phyloP scores from a whole-genome alignment of 2,888 invertebrate species.

The Plagodis pulveraria region DNA sequence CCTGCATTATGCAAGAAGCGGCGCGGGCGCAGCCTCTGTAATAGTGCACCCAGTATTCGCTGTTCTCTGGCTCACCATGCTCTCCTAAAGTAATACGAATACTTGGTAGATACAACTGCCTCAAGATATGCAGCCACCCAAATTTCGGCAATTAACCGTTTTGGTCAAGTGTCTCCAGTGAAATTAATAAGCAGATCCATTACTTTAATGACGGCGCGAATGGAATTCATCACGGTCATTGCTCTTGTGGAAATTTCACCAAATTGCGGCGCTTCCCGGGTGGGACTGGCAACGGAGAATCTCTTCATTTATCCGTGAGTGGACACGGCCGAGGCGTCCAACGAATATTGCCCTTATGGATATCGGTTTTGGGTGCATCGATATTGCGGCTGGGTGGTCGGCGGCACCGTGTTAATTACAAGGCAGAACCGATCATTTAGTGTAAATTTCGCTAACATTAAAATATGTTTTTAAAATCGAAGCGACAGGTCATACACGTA shows the following conservation, averaged over 20 bases:
- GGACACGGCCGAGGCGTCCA: conserved; percentile 64
- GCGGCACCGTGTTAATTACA: conserved; percentile 77
- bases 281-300: conserved; percentile 48
- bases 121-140: conserved; percentile 54
- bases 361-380: conserved; percentile 70
- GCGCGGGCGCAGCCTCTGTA: conserved; percentile 70
- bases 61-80: conserved; percentile 35
- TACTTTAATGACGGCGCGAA: conserved; percentile 67
- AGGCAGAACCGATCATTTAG: conserved; percentile 76
- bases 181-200: conserved; percentile 56
- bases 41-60: conserved; percentile 68
- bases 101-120: conserved; percentile 39
- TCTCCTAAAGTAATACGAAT: conserved; percentile 75
- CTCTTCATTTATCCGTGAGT: conserved; percentile 68
- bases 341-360: conserved; percentile 69
- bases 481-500: conserved; percentile 71
- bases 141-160: conserved; percentile 40
- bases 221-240: conserved; percentile 64
- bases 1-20: conserved; percentile 82
- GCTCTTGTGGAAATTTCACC: conserved; percentile 60
- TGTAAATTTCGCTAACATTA: conserved; percentile 79
- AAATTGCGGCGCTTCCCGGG: conserved; percentile 50
- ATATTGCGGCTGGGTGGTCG: conserved; percentile 74
- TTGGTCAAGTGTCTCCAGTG: conserved; percentile 32
- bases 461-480: conserved; percentile 75